Evolutionary conservation across 2,888 invertebrate species (phyloP).

Genomic region (Diogma glabrata): DNA sequence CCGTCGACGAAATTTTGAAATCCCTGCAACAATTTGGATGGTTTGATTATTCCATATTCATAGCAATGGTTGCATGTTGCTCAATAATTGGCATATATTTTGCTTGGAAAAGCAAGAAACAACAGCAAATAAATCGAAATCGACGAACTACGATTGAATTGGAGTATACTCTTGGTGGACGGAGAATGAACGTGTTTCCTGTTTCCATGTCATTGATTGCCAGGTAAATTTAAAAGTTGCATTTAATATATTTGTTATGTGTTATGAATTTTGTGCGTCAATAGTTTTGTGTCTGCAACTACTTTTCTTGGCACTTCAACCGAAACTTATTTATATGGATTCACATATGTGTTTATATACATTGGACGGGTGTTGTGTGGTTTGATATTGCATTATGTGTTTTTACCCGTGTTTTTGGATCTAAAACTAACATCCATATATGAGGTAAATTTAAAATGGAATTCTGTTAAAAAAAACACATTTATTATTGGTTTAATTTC

Average conservation of each 20-base stretch:
- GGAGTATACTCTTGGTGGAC: slow-evolving; percentile 8
- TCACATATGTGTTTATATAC: neutral
- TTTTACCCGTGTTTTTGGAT: slow-evolving; percentile 4
- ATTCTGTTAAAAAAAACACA: neutral
- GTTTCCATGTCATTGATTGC: slow-evolving; percentile 3
- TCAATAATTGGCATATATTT: slow-evolving; percentile 55
- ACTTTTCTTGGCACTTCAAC: neutral
- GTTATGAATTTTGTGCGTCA: too few relatives aligned
- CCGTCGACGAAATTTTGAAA: too few relatives aligned
- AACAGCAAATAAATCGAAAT: neutral
- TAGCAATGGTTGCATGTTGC: slow-evolving; percentile 53
- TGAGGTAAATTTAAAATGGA: neutral
- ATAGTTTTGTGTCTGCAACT: neutral
- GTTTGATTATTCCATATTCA: slow-evolving; percentile 60
- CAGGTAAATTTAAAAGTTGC: too few relatives aligned
- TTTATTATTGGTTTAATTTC: neutral
- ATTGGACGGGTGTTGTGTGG: slow-evolving; percentile 22
- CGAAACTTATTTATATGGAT: neutral
- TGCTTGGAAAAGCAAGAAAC: neutral
- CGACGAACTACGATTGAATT: neutral
- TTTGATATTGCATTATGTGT: neutral
- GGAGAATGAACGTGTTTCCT: slow-evolving; percentile 5
- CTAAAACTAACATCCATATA: neutral
- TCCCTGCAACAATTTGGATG: slow-evolving; percentile 46
- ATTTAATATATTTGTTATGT: too few relatives aligned